Percentiles rank a stretch among this genome's conserved stretches.
Conservation (phyloP, 2,888 invertebrate species). For the Glyphotaelius pellucidus region DNA sequence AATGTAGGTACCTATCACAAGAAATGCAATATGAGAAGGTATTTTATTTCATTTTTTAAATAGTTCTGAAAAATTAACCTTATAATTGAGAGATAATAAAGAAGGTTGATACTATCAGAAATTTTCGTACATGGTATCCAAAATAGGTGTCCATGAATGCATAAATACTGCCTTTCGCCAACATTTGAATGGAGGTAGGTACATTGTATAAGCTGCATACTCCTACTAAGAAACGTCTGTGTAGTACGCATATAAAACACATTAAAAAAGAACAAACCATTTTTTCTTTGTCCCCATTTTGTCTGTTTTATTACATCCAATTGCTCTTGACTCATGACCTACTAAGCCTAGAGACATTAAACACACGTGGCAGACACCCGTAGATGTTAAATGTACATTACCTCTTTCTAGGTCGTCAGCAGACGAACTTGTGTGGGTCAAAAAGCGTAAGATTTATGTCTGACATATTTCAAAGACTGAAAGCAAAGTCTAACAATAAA, state of each 20-base stretch:
- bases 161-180: too few species aligned
- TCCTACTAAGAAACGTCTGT: neutral
- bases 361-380: slow-evolving; percentile 30
- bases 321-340: slow-evolving; percentile 28
- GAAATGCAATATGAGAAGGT: too few species aligned
- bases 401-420: slow-evolving; percentile 45
- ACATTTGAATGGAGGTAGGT: too few species aligned
- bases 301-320: neutral
- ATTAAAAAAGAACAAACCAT: neutral
- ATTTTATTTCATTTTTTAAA: too few species aligned
- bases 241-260: neutral
- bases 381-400: neutral
- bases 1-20: too few species aligned
- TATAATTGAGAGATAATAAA: too few species aligned
- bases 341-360: slow-evolving; percentile 19
- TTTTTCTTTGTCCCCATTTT: neutral
- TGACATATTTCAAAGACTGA: slow-evolving; percentile 41
- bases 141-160: too few species aligned
- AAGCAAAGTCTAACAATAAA: slow-evolving; percentile 51
- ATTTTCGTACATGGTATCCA: too few species aligned
- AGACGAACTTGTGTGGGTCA: slow-evolving; percentile 33
- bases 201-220: too few species aligned
- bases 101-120: too few species aligned
- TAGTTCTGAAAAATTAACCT: too few species aligned
- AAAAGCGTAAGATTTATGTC: slow-evolving; percentile 52